Evolutionary conservation across 2,888 invertebrate species (phyloP), one percentile per base, ranked within the genome.

Genomic region (Sicus ferrugineus): DNA sequence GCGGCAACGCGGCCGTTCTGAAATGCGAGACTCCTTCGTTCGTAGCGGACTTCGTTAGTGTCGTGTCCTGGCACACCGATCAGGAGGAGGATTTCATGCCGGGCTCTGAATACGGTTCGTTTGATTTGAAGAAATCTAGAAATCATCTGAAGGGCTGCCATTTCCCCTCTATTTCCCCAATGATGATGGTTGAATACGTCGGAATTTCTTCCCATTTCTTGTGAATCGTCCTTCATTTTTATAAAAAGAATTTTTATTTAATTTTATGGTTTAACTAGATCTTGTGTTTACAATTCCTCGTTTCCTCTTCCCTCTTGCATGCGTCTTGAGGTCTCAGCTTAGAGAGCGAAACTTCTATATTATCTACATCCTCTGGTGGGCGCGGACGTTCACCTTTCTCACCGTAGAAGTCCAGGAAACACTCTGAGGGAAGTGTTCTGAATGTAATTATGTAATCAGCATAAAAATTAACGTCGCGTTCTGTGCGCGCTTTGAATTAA

Each of bases 1-100:
- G 92, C 76, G 94, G 95, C 69, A 95, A 95, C 84, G 91, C 93
- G 48, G 95, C 94, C 16, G 92, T 95, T 71, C 87, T 95, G 78
- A 95, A 95, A 86, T 95, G 95, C 87, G 93, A 93, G 79, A 92
- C 95, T 78, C 97, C 97, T 48, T 94, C 94, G 68, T 97, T 95
- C 86, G 95, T 96, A 72, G 94, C 94, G 74, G 96, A 96, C 87
- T 96, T 96, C 86, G 94, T 97, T 74, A 89, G 88, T 79, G 94
- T 97, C 77, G 89, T 93, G 56, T 92, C 93, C 38, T 95, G 95
- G 95, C 92, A 93, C 78, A 93, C 93, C 75, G 93, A 94, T 86
- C 80, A 80, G 76, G 81, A 81, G 72, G 85, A 85, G 74, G 81
- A 83, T 77, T 85, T 84, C 75, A 77, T 83, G 75, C 82, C 84